Evolutionary conservation across 2,113 vertebrate species (phyloP).

Genomic region (Galbula dea): DNA sequence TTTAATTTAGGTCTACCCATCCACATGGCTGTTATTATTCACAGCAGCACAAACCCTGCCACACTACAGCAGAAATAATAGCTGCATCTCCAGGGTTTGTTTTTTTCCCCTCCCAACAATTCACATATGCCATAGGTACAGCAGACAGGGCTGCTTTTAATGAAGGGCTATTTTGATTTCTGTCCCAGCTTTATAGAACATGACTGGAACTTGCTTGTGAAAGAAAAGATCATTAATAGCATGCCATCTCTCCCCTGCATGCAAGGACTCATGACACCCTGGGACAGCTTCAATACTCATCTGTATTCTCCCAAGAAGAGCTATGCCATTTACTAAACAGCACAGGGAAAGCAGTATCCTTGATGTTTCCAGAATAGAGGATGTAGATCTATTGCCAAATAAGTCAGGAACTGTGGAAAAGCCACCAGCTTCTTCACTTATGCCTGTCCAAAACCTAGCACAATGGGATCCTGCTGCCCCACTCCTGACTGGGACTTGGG

Average conservation of each 20-base stretch:
- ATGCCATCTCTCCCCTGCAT: not conserved
- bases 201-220: not conserved
- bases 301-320: slow-evolving; percentile 15
- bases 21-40: slow-evolving; percentile 42
- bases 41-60: not conserved
- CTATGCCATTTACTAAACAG: not conserved
- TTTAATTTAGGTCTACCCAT: slow-evolving; percentile 43
- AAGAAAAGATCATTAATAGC: slow-evolving; percentile 17
- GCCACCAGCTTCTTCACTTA: not conserved
- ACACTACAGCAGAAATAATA: slow-evolving; percentile 16
- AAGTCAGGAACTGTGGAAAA: not conserved
- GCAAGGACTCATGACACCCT: not conserved
- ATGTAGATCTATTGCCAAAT: not conserved
- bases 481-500: not conserved
- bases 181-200: not conserved
- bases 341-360: not conserved
- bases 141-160: slow-evolving; percentile 11
- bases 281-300: slow-evolving; percentile 3
- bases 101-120: not conserved
- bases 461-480: not conserved
- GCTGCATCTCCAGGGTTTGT: not conserved
- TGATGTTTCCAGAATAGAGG: not conserved
- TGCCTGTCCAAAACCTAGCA: not conserved
- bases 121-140: not conserved
- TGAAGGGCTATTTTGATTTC: slow-evolving; percentile 24